phyloP scores from a whole-genome alignment of 2,888 invertebrate genomes.

The Calameuta idolon region DNA sequence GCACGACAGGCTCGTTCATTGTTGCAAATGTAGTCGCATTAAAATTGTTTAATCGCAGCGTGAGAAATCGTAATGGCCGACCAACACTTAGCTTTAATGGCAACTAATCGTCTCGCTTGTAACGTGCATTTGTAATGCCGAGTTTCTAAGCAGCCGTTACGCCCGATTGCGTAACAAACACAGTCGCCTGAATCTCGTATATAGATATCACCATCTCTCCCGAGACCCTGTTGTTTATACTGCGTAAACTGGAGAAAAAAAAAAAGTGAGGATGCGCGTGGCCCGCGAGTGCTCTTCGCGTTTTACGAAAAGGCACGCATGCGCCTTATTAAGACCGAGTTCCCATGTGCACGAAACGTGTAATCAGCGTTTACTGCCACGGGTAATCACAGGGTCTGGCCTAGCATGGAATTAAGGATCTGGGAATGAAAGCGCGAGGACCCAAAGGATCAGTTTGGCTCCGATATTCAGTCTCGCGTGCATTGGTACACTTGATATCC shows the following conservation, averaged over 20 bases:
- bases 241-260: neutral
- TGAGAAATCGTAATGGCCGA: neutral
- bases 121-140: neutral
- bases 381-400: constrained; percentile 44
- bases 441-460: neutral
- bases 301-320: neutral
- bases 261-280: neutral
- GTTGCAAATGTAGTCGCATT: neutral
- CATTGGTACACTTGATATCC: neutral
- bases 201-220: neutral
- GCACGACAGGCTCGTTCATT: neutral
- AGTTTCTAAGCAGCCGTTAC: neutral
- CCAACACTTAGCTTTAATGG: neutral
- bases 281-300: neutral
- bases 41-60: neutral
- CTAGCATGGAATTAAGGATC: constrained; percentile 43
- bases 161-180: neutral
- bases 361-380: constrained; percentile 43
- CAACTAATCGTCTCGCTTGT: neutral
- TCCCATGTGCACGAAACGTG: constrained; percentile 30
- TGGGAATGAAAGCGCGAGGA: constrained; percentile 10
- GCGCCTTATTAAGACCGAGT: neutral
- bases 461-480: neutral
- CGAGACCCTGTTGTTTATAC: neutral
- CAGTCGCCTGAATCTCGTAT: neutral